Base-by-base conservation (phyloP, 2,888 invertebrate genomes). In the Aporophyla nigra region DNA sequence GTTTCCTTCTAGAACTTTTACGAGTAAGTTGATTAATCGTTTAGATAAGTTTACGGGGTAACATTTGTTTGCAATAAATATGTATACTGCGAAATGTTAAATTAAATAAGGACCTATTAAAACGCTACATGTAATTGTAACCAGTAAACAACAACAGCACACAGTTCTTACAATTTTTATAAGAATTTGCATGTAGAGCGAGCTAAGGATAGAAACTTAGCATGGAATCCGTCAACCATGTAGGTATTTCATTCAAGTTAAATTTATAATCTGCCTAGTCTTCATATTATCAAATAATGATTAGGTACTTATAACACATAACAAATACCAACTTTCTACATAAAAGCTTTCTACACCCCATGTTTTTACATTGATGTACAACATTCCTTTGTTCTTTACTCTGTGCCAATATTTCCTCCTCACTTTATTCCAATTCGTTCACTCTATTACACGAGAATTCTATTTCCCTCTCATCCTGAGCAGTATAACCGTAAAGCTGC, bases 1-100 rank as follows among this genome's bases (percentile, higher is more conserved):
- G n/a, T 19, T 46, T 9, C 68, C 66, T 62, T 62, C 19, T 56
- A 19, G 16, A 67, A 51, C 21, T 33, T 54, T 53, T 51, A 56
- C 77, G 24, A 82, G 61, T n/a, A 24, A 54, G 12, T 43, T 66
- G 65, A 76, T 78, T 2, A 62, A 82, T 56, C 33, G 49, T 82
- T 82, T 19, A 78, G 78, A 78, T 78, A 78, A 43, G 43, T 62
- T 62, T 66, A 78, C 68, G n/a, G 53, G 14, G 40, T 40, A 43
- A 63, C 51, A 63, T 49, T 33, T 59, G 40, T 59, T 1, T 43
- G 54, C 7, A n/a, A 51, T 56, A 43, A 71, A 12, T 46, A 46
- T n/a, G 5, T 21, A 21, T 71, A 56, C 27, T 51, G 27, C 10
- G 53, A 65, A 59, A 9, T 63, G 5, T 33, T 33, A 5, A 53